Evolutionary conservation across 2,888 invertebrate species (phyloP).

Genomic region (Cerceris ruficornis): DNA sequence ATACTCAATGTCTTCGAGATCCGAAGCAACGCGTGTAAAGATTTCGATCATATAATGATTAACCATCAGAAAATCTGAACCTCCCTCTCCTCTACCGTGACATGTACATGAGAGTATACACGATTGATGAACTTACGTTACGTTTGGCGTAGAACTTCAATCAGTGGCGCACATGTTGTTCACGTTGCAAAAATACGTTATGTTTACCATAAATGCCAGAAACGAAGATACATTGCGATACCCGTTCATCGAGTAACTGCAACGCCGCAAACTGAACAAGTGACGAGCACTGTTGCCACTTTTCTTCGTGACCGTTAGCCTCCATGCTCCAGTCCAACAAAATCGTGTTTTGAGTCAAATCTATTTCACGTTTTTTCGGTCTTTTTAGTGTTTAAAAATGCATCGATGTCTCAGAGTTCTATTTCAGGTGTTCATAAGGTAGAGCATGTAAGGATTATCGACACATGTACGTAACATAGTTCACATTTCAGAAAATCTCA

Average conservation of each 20-base stretch:
- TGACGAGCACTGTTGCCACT: conserved; percentile 71
- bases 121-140: conserved; percentile 58
- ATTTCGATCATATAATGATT: conserved; percentile 31
- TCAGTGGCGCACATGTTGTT: conserved; percentile 48
- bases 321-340: conserved; percentile 11
- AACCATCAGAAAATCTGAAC: conserved; percentile 27
- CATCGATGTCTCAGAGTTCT: not conserved
- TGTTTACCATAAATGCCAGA: conserved; percentile 62
- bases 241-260: conserved; percentile 67
- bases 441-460: conserved; percentile 44
- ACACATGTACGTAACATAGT: conserved; percentile 29
- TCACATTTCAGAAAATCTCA: conserved; percentile 27
- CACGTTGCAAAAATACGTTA: conserved; percentile 52
- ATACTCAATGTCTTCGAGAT: not conserved
- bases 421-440: conserved; percentile 2
- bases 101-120: conserved; percentile 20
- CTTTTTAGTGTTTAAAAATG: not conserved
- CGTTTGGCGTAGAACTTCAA: conserved; percentile 25
- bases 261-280: conserved; percentile 73
- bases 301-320: conserved; percentile 50
- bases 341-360: conserved; percentile 16
- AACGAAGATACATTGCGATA: conserved; percentile 66
- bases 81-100: conserved; percentile 12
- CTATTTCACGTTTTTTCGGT: not conserved
- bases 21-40: conserved; percentile 7